These are phyloP conservation scores for Apostichopus leukothele DNA, from an alignment of 53 echinoderm and acorn worm genomes.

Conservation along the genomic window DNA sequence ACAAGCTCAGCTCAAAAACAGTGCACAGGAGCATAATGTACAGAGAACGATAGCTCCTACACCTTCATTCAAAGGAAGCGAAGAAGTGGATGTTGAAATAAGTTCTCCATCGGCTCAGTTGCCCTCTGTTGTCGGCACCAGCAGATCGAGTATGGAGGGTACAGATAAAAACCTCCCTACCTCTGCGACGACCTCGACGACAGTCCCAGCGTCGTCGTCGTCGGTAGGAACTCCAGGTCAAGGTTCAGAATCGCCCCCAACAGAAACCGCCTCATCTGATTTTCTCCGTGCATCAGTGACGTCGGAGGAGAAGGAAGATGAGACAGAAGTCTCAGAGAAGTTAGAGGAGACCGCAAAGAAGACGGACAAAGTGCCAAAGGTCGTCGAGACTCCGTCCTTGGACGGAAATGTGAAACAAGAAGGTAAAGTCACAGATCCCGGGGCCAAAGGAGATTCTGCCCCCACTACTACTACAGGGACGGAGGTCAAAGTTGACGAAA, in stretches of 20 bases:
- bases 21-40: not conserved
- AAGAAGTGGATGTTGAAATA: not conserved
- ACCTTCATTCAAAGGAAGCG: constrained; percentile 19
- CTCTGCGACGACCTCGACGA: not conserved
- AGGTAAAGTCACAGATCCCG: not conserved
- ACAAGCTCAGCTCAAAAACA: not conserved
- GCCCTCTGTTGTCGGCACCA: not conserved
- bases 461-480: not conserved
- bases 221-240: not conserved
- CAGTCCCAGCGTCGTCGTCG: not conserved
- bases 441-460: constrained; percentile 17
- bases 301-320: not conserved
- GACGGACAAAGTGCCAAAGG: not conserved
- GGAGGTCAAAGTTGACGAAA: not conserved
- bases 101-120: not conserved
- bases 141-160: not conserved
- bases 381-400: not conserved
- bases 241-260: not conserved
- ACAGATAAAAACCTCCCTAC: not conserved
- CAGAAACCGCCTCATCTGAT: not conserved
- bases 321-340: not conserved
- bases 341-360: not conserved
- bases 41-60: constrained; percentile 30
- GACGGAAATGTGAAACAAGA: not conserved
- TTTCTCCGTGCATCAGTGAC: not conserved